phyloP scores from a whole-genome alignment of 2,797 vertebrate species.

The Orientallactaga sibirica region DNA sequence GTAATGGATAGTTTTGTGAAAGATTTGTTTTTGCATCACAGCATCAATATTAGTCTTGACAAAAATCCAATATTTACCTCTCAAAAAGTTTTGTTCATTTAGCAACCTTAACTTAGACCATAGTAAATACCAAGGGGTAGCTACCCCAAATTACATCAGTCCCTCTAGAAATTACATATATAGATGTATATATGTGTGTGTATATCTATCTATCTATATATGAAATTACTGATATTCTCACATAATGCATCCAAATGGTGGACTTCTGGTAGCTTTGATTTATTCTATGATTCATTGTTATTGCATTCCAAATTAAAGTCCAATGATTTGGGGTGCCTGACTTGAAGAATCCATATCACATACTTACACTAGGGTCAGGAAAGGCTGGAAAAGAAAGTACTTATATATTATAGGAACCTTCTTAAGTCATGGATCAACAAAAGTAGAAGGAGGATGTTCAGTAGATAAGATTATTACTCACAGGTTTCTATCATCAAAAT shows the following conservation, averaged over 20 bases:
- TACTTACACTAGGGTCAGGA: neutral
- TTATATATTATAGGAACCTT: neutral
- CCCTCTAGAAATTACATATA: neutral
- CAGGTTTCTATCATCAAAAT: neutral
- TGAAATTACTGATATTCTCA: neutral
- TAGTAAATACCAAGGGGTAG: neutral
- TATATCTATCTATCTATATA: too few relatives aligned
- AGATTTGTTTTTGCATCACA: slow-evolving; percentile 11
- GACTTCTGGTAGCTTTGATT: neutral
- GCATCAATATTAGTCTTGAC: neutral
- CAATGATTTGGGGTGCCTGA: neutral
- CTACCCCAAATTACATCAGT: too few relatives aligned
- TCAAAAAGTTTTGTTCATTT: slow-evolving; percentile 18
- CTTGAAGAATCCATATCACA: neutral
- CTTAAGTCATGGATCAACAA: neutral
- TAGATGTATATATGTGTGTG: too few relatives aligned
- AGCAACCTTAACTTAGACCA: neutral
- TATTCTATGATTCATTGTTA: neutral
- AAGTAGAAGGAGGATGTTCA: neutral
- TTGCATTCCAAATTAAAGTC: neutral
- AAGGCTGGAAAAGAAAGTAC: neutral
- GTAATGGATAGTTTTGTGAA: neutral
- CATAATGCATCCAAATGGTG: neutral
- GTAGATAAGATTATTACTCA: neutral
- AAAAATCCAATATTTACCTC: neutral